Conservation (phyloP, 2,113 vertebrate species). For the Lamprologus lemairii region DNA sequence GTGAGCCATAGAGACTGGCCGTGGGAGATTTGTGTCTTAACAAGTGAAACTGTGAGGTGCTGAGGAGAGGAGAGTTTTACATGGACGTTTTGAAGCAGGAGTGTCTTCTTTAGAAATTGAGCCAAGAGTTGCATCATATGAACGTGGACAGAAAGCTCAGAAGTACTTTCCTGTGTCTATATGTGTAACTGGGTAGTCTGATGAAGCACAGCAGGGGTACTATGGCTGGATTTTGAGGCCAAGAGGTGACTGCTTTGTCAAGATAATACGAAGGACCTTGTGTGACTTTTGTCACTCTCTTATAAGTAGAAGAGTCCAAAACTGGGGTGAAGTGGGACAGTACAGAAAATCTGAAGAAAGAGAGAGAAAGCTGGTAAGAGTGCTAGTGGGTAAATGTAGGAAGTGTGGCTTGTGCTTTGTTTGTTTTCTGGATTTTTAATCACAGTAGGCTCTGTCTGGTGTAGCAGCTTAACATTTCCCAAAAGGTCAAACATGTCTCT, state of each 20-base stretch:
- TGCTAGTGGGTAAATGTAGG: neutral
- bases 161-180: conserved; percentile 7
- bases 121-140: conserved; percentile 36
- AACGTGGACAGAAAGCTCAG: neutral
- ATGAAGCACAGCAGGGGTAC: neutral
- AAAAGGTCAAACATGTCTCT: conserved; percentile 53
- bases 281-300: neutral
- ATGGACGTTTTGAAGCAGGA: conserved; percentile 5
- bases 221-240: neutral
- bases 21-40: neutral
- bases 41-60: neutral
- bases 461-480: conserved; percentile 36
- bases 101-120: conserved; percentile 21
- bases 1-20: neutral
- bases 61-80: neutral
- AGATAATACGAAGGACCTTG: neutral
- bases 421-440: conserved; percentile 22
- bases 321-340: neutral
- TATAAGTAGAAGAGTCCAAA: neutral
- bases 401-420: neutral
- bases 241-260: neutral
- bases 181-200: neutral
- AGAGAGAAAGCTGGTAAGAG: neutral
- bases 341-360: neutral
- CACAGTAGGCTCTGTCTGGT: neutral